Evolutionary conservation across 1,140 invertebrate genomes (phyloP).

Genomic region (Lepidurus apus): DNA sequence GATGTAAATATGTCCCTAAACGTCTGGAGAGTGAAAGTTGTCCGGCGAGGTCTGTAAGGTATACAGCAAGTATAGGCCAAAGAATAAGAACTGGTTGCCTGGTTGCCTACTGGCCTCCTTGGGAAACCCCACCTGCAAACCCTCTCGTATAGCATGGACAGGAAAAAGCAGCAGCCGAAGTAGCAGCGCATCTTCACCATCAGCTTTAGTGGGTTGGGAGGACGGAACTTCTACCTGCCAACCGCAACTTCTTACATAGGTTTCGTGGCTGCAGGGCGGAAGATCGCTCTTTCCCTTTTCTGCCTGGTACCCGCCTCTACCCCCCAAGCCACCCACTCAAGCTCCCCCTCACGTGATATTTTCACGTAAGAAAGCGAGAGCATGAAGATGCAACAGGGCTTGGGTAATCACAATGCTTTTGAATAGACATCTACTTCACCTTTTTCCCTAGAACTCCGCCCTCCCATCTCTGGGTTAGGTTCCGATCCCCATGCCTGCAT

Average conservation of each 20-base stretch:
- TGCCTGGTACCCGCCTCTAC: neutral
- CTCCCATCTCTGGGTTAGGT: neutral
- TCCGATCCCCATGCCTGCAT: neutral
- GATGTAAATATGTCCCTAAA: constrained; percentile 16
- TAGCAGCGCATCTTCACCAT: constrained; percentile 12
- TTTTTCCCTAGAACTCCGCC: neutral
- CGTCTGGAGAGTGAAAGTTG: constrained; percentile 10
- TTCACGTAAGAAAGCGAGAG: constrained; percentile 18
- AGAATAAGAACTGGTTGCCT: constrained; percentile 16
- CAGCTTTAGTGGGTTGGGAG: neutral
- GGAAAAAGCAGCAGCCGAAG: neutral
- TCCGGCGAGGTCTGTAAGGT: neutral
- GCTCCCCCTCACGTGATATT: neutral
- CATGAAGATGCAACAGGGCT: neutral
- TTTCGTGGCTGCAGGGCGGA: constrained; percentile 20
- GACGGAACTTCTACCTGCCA: neutral
- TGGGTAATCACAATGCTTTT: constrained; percentile 11
- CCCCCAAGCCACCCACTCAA: neutral
- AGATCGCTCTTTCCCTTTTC: neutral
- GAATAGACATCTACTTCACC: constrained; percentile 11
- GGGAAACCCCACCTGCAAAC: neutral
- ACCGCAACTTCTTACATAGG: constrained; percentile 14
- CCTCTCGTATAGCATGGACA: neutral
- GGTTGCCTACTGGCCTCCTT: constrained; percentile 20
- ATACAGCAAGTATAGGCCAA: neutral